Evolutionary conservation across 2,113 vertebrate species (phyloP), one percentile per base, ranked within the genome.

Genomic region (Crotophaga sulcirostris): DNA sequence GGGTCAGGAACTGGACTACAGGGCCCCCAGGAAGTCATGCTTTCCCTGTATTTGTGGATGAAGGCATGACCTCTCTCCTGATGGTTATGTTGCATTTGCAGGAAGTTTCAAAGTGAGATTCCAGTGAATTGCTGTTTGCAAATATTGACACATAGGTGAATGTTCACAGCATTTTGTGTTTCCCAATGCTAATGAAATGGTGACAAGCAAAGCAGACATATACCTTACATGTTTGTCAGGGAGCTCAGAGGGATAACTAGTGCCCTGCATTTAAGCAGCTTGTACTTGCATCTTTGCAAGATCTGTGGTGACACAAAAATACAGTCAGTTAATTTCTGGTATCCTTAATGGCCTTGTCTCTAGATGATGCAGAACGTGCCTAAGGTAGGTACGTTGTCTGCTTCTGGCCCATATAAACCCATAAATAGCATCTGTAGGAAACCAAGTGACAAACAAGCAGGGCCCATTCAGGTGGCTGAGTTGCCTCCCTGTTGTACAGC

Each of bases 391-490:
- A 52, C 10, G 42, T 16, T 11, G 5, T 36, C 58, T 6, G 28
- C n/a, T n/a, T 81, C 5, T 42, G 29, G n/a, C 47, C 42, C 42
- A 38, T 10, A 13, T 13, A 63, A 81, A 47, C 47, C 42, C 58
- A 12, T 31, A 10, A 62, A 70, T 42, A 88, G 5, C 36, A 73
- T 42, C 64, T 63, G 5, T 68, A 25, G 59, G 49, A 74, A 44
- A 34, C 21, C 19, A 7, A 19, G 7, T 1, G 13, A 47, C 38
- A 36, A 40, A 66, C 21, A 77, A 31, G 29, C 9, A n/a, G 25
- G 45, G 29, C 36, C 25, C 0, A 0, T 72, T 72, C n/a, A 67
- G 20, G 47, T 58, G 58, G 16, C 18, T 4, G n/a, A 68, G 49
- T 54, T 73, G 24, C 7, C 2, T 84, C 24, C 20, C 38, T 28